These are phyloP conservation scores for Heliothis peltigera DNA, from an alignment of 2,888 invertebrate species.

Conservation along the genomic window DNA sequence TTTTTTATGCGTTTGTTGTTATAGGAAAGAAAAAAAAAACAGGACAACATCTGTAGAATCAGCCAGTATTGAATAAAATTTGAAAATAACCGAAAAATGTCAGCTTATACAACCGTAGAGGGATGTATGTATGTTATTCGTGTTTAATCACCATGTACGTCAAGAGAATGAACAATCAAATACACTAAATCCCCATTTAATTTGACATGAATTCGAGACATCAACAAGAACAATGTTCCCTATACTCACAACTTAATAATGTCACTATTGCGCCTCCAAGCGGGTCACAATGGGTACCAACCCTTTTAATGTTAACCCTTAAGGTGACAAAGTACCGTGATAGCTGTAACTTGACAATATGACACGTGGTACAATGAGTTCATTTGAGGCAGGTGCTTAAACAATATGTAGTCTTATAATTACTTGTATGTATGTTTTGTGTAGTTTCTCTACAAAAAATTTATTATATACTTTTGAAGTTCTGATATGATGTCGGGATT, in stretches of 20 bases:
- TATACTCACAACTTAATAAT: conserved; percentile 48
- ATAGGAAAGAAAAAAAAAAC: too few species aligned
- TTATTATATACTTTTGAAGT: too few species aligned
- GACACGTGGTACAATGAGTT: conserved; percentile 23
- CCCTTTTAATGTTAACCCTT: conserved; percentile 35
- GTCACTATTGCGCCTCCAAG: conserved; percentile 33
- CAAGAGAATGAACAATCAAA: neutral
- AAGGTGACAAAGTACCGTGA: conserved; percentile 24
- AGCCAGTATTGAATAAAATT: too few species aligned
- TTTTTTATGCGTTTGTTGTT: too few species aligned
- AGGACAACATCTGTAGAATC: too few species aligned
- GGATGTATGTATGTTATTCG: too few species aligned
- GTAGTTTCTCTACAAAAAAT: neutral
- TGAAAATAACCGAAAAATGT: too few species aligned
- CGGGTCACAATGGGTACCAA: conserved; percentile 18
- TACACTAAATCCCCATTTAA: conserved; percentile 8
- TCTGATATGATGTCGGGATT: too few species aligned
- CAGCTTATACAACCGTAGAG: too few species aligned
- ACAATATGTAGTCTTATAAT: conserved; percentile 4
- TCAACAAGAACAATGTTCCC: conserved; percentile 40
- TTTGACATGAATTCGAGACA: conserved; percentile 28
- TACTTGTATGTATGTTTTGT: conserved; percentile 7
- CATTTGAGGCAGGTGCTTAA: conserved; percentile 20
- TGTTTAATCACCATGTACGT: too few species aligned
- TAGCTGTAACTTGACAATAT: conserved; percentile 22